phyloP scores from a whole-genome alignment of 1,140 invertebrate species.

The Drosophila repletoides region DNA sequence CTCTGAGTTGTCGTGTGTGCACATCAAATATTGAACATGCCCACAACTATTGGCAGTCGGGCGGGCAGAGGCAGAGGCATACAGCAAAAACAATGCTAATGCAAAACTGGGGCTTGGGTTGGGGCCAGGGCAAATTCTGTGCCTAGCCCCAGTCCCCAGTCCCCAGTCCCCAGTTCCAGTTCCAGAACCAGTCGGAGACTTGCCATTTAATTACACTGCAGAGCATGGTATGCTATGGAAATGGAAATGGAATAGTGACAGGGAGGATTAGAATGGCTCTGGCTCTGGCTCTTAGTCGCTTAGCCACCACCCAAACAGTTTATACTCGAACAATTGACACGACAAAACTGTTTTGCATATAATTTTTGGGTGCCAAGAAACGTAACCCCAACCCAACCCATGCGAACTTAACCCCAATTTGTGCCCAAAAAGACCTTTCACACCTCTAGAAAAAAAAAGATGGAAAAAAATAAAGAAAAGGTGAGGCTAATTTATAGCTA shows the following conservation, averaged over 20 bases:
- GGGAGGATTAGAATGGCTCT: conserved; percentile 38
- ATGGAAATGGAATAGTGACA: conserved; percentile 23
- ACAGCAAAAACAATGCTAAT: conserved; percentile 60
- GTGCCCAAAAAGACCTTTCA: conserved; percentile 39
- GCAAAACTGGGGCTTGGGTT: conserved; percentile 51
- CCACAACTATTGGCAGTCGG: conserved; percentile 65
- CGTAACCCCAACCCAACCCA: conserved; percentile 2
- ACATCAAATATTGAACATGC: conserved; percentile 75
- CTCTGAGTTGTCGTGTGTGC: conserved; percentile 13
- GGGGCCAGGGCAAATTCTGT: conserved; percentile 35
- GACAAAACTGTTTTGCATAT: conserved; percentile 72
- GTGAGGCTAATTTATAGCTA: conserved; percentile 58
- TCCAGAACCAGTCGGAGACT: conserved; percentile 16
- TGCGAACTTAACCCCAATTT: conserved; percentile 42
- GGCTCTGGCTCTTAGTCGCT: conserved; percentile 6
- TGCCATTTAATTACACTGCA: conserved; percentile 69
- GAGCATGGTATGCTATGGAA: neutral
- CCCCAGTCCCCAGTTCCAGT: neutral
- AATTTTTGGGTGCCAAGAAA: conserved; percentile 24
- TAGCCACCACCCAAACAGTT: conserved; percentile 47
- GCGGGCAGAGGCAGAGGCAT: conserved; percentile 23
- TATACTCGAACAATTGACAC: conserved; percentile 64
- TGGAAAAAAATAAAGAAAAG: conserved; percentile 18
- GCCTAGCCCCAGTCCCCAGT: neutral
- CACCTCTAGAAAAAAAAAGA: conserved; percentile 36